A percentile compares a stretch with the other conserved stretches of the same genome.
phyloP scores from a whole-genome alignment of 1,140 invertebrate species.

The Trissolcus basalis region DNA sequence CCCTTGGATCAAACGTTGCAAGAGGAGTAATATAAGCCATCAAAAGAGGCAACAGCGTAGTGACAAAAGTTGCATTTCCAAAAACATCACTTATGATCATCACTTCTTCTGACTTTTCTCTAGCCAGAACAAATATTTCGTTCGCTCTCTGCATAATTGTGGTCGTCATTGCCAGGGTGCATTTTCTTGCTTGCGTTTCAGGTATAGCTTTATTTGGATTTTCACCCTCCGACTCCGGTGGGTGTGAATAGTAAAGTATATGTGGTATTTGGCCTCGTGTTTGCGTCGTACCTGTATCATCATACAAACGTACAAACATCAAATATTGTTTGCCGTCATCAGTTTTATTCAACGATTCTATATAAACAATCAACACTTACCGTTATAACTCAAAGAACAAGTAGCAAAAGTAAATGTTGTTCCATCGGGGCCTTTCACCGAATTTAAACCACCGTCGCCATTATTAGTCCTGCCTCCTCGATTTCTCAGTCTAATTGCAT shows the following conservation, averaged over 20 bases:
- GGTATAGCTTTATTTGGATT: conserved; percentile 81
- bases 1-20: conserved; percentile 87
- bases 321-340: too few species aligned
- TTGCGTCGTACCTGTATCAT: conserved; percentile 84
- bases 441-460: conserved; percentile 91
- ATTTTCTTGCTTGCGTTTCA: conserved; percentile 84
- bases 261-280: conserved; percentile 96
- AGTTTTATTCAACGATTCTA: too few species aligned
- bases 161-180: conserved; percentile 83
- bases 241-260: conserved; percentile 90
- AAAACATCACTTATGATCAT: conserved; percentile 77
- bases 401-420: conserved; percentile 94
- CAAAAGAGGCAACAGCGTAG: conserved; percentile 85
- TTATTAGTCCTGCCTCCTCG: conserved; percentile 94
- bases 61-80: conserved; percentile 81
- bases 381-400: conserved; percentile 95
- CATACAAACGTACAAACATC: not conserved
- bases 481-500: conserved; percentile 91
- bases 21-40: conserved; percentile 88
- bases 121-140: conserved; percentile 83
- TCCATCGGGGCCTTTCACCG: conserved; percentile 93
- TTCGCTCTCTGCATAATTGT: conserved; percentile 85
- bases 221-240: conserved; percentile 79
- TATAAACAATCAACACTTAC: too few species aligned
- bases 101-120: conserved; percentile 80